These are phyloP conservation scores for Sinocyclocheilus rhinocerous DNA, from an alignment of 2,113 vertebrate species.

Conservation along the genomic window DNA sequence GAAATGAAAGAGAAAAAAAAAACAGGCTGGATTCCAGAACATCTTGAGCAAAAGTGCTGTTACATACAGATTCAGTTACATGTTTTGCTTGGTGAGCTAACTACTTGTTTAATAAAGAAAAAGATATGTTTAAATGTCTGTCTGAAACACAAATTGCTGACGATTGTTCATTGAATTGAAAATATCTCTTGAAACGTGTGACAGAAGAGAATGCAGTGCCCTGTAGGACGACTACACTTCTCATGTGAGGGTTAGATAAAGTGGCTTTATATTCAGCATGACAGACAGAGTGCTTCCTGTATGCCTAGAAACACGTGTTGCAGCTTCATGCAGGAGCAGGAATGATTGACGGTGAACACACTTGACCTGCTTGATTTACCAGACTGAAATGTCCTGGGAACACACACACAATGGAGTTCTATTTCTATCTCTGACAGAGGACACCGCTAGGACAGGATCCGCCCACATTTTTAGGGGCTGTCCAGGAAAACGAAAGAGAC, in stretches of 20 bases:
- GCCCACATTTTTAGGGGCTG: neutral
- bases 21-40: neutral
- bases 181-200: too few species aligned
- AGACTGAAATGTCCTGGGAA: constrained; percentile 9
- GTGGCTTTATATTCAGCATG: too few species aligned
- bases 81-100: too few species aligned
- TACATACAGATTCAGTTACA: neutral
- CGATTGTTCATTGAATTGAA: too few species aligned
- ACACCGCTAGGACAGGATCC: constrained; percentile 28
- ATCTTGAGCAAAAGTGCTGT: neutral
- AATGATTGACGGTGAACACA: neutral
- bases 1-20: too few species aligned
- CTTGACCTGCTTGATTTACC: neutral
- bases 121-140: too few species aligned
- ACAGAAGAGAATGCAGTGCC: too few species aligned
- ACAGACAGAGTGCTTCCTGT: neutral
- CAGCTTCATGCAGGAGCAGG: neutral
- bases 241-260: too few species aligned
- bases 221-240: too few species aligned
- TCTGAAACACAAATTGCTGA: too few species aligned
- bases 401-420: constrained; percentile 2
- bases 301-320: neutral
- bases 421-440: constrained; percentile 30
- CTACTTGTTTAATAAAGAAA: too few species aligned
- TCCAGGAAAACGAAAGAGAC: neutral